These are phyloP conservation scores for Plemyria rubiginata DNA, from an alignment of 2,888 invertebrate species.

Conservation along the genomic window DNA sequence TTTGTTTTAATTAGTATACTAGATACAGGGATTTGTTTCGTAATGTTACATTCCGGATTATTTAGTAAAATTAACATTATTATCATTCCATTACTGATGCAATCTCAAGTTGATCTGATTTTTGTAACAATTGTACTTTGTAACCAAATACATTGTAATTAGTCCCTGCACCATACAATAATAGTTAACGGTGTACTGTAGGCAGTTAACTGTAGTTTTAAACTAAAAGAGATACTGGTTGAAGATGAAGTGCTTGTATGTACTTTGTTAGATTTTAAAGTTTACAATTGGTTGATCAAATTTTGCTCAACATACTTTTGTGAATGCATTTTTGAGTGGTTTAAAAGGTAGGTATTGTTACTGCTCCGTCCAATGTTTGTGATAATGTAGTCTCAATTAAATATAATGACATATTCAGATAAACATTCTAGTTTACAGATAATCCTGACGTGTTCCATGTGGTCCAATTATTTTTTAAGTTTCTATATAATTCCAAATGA, in stretches of 20 bases:
- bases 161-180: background rate
- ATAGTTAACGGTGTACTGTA: background rate
- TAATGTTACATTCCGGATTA: conserved; percentile 35
- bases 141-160: background rate
- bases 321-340: conserved; percentile 4
- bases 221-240: background rate
- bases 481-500: conserved; percentile 39
- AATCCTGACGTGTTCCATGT: conserved; percentile 19
- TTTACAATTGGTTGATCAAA: background rate
- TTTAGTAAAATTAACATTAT: conserved; percentile 20
- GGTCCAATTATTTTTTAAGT: conserved; percentile 33
- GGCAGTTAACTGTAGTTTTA: background rate
- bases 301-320: conserved; percentile 9
- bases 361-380: conserved; percentile 29
- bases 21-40: conserved; percentile 42
- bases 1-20: conserved; percentile 21
- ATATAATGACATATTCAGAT: conserved; percentile 5
- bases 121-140: background rate
- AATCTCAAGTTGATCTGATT: conserved; percentile 19
- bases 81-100: conserved; percentile 21
- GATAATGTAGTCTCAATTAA: conserved; percentile 13
- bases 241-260: background rate
- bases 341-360: conserved; percentile 12
- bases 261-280: conserved; percentile 1
- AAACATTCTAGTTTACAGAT: conserved; percentile 13